Evolutionary conservation across 2,797 vertebrate genomes (phyloP), one percentile per base, ranked within the genome.

Genomic region (Schizopygopsis pylzovi): DNA sequence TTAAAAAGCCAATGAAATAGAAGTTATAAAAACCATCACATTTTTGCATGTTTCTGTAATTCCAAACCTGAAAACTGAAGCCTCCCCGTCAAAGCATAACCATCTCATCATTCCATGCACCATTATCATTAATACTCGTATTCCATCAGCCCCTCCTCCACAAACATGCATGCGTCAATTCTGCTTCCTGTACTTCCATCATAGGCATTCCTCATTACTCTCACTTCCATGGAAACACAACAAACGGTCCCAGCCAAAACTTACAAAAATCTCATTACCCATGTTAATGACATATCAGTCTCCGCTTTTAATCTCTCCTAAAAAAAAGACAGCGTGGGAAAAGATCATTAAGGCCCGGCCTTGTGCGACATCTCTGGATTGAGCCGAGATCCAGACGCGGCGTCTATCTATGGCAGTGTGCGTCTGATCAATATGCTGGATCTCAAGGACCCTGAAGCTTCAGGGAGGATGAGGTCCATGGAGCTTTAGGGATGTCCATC

Each of bases 291-390:
- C 72, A 47, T 79, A 81, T 72, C 82, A 79, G 49, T 59, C 15
- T 85, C 67, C 9, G 22, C 75, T 65, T 80, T 81, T 39, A 86
- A 68, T 33, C 76, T 63, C 84, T 83, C 43, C 37, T 22, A 88
- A 80, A 71, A 65, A 65, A 87, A 88, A 87, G 78, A 87, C 28
- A 63, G 81, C 16, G 72, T 67, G 45, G 82, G 86, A 91, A 85
- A 80, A 89, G 45, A 81, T 84, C 86, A 88, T 52, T 90, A 94
- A 94, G 95, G 94, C 92, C 94, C 93, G 90, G 93, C 94, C 95
- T 95, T 91, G 90, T 92, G 92, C 89, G 86, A 85, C 76, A 90
- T 89, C 89, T 90, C 88, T 71, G 82, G 84, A 85, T 75, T 61
- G 73, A 89, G 81, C 88, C 75, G 88, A 54, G 49, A 86, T 91